Conservation (phyloP, 2,113 vertebrate species). For the Dolichotis patagonum region DNA sequence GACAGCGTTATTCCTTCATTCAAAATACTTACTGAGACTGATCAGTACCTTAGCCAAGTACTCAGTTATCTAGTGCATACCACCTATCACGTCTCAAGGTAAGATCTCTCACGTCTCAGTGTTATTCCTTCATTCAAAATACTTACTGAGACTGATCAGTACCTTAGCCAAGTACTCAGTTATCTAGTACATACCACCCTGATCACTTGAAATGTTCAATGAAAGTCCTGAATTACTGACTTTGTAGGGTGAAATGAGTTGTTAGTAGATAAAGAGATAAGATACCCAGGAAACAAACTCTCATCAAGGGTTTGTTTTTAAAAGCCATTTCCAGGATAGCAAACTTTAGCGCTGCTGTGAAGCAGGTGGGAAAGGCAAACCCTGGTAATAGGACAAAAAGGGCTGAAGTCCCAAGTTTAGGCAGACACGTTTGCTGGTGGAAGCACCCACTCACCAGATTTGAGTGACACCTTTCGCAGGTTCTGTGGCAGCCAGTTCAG, state of each 20-base stretch:
- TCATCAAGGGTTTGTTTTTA: constrained; percentile 6
- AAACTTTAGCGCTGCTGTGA: not conserved
- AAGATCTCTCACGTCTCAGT: too few species aligned
- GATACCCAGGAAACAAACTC: not conserved
- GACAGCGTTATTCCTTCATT: constrained; percentile 36
- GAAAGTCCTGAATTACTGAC: not conserved
- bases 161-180: not conserved
- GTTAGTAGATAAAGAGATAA: not conserved
- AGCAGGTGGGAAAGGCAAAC: not conserved
- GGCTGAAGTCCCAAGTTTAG: not conserved
- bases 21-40: not conserved
- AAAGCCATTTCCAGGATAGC: not conserved
- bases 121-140: too few species aligned
- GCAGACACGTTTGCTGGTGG: not conserved
- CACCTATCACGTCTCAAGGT: too few species aligned
- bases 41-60: not conserved
- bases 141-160: not conserved
- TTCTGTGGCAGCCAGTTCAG: not conserved
- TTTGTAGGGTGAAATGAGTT: not conserved
- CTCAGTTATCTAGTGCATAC: not conserved
- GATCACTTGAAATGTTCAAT: not conserved
- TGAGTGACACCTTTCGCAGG: accelerated
- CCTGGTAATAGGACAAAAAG: not conserved
- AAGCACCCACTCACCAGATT: not conserved
- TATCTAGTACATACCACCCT: not conserved